Evolutionary conservation across 2,113 vertebrate species (phyloP).

Genomic region (Serilophus lunatus): DNA sequence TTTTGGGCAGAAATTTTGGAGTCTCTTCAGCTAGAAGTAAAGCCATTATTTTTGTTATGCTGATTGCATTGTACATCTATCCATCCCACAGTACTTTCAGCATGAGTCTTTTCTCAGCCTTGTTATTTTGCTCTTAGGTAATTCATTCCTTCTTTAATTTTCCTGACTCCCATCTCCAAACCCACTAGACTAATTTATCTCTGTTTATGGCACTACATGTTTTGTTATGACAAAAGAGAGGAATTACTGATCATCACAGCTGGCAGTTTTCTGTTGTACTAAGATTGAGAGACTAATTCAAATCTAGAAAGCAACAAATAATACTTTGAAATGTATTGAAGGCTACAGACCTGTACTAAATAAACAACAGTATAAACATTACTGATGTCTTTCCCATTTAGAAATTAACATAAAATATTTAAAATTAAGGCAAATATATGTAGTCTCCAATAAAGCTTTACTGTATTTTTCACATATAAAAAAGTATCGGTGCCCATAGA

Average conservation of each 20-base stretch:
- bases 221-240: slow-evolving; percentile 16
- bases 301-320: neutral
- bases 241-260: neutral
- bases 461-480: neutral
- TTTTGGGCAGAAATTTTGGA: neutral
- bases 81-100: neutral
- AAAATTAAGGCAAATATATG: neutral
- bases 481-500: neutral
- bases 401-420: neutral
- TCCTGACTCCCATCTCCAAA: neutral
- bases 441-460: neutral
- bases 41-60: neutral
- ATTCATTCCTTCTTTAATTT: slow-evolving; percentile 17
- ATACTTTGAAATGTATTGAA: neutral
- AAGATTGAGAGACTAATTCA: slow-evolving; percentile 22
- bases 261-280: neutral
- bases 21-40: neutral
- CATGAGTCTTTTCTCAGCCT: neutral
- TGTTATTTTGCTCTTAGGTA: neutral
- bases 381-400: neutral
- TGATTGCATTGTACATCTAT: neutral
- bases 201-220: neutral
- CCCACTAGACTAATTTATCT: slow-evolving; percentile 13
- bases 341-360: neutral
- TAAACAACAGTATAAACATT: neutral